Evolutionary conservation across 2,797 vertebrate genomes (phyloP), one percentile per base, ranked within the genome.

Genomic region (Sparus aurata): DNA sequence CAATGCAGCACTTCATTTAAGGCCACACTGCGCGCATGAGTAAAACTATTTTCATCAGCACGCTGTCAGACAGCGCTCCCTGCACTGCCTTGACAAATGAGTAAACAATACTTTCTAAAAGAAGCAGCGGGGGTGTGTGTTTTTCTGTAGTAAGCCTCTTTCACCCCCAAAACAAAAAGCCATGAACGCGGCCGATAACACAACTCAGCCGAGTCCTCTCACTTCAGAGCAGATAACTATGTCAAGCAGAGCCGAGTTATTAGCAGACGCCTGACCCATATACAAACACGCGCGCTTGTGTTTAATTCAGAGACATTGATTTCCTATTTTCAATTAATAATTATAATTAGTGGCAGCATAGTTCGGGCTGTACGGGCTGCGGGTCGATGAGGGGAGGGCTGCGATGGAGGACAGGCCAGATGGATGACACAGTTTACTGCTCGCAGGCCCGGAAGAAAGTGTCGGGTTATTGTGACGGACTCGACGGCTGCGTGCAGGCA

Each of bases 271-370:
- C 30, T 87, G 91, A 90, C 91, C 91, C 81, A 90, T 5, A 86
- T 88, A 53, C 84, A 73, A 76, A 84, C 80, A 76, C 10, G 13
- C 64, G 43, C 62, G 74, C 85, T 75, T 80, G 86, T 78, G 79
- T 94, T 95, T 96, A 96, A 97, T 96, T 96, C 95, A 95, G 93
- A 94, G 90, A 78, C 91, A 98, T 98, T 88, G 97, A 98, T 98
- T 97, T 97, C 97, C 97, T 95, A 96, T 97, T 97, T 97, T 93
- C 96, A 98, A 98, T 98, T 97, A 98, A 98, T 98, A 97, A 97
- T 95, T 96, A 95, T 98, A 97, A 97, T 98, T 97, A 97, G 96
- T 94, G 95, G 95, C 94, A 91, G 96, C 95, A 93, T 95, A 95
- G 96, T 96, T 96, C 91, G 94, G 95, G 94, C 95, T 85, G 87